Evolutionary conservation across 2,113 vertebrate genomes (phyloP).

Genomic region (Cercocebus atys): DNA sequence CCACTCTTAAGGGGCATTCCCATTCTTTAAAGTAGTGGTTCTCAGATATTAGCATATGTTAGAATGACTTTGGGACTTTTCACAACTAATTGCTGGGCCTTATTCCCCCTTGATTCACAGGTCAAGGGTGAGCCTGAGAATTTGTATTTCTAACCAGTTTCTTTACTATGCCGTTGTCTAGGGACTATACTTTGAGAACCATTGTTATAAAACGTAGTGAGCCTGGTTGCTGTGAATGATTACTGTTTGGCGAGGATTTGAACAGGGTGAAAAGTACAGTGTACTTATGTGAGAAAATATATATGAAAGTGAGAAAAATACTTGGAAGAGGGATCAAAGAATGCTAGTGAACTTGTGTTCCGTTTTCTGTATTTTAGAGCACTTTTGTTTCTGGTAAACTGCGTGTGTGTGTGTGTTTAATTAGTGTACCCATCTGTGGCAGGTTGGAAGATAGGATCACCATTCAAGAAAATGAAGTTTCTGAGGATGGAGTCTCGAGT

Average conservation of each 20-base stretch:
- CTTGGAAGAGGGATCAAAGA: background rate
- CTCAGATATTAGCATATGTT: background rate
- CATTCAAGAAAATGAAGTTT: constrained; percentile 52
- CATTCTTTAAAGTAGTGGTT: background rate
- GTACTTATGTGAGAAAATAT: background rate
- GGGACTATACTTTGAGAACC: background rate
- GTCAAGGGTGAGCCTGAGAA: background rate
- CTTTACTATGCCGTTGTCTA: background rate
- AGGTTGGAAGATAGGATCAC: constrained; percentile 84
- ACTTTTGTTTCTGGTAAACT: constrained; percentile 46
- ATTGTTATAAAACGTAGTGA: background rate
- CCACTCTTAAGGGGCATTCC: background rate
- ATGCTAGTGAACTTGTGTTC: background rate
- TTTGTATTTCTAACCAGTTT: background rate
- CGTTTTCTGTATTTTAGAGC: constrained; percentile 2
- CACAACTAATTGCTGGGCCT: background rate
- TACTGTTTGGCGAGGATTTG: background rate
- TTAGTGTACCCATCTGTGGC: background rate
- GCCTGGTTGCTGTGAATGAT: background rate
- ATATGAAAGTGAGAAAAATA: background rate
- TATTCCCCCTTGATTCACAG: background rate
- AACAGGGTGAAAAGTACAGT: background rate
- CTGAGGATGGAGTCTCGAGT: background rate
- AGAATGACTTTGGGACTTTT: constrained; percentile 13
- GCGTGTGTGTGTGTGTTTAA: background rate